Percentiles rank a stretch among this genome's conserved stretches.
Evolutionary conservation across 2,113 vertebrate species (phyloP).

Genomic region (Odontophorus gujanensis): DNA sequence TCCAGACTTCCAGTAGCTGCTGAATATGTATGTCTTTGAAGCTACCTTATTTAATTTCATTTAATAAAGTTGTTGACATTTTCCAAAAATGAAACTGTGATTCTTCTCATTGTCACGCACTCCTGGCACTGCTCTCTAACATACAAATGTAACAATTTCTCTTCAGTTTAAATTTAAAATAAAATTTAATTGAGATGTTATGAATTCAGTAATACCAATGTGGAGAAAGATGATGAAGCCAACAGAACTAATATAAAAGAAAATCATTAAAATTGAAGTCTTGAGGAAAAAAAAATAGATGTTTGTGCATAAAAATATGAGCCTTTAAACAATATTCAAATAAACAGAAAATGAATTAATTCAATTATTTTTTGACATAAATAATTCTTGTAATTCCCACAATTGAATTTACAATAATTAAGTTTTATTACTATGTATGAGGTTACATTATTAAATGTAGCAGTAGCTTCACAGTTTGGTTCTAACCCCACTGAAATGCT

Average conservation of each 20-base stretch:
- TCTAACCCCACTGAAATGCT: conserved; percentile 43
- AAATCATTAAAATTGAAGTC: neutral
- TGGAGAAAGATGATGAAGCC: neutral
- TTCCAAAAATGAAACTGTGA: neutral
- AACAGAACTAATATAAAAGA: conserved; percentile 10
- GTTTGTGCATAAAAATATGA: neutral
- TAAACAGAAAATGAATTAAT: conserved; percentile 63
- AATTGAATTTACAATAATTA: conserved; percentile 66
- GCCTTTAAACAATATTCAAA: conserved; percentile 23
- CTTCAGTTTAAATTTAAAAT: neutral
- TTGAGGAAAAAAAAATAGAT: neutral
- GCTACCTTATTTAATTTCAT: neutral
- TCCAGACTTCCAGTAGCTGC: neutral
- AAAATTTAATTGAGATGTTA: neutral
- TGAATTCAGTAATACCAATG: neutral
- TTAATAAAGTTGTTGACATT: neutral
- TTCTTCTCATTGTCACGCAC: neutral
- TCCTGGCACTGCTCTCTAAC: neutral
- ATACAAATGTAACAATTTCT: neutral
- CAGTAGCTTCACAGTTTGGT: conserved; percentile 43
- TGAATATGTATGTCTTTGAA: neutral
- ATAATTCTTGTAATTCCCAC: conserved; percentile 55
- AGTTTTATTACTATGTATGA: conserved; percentile 68
- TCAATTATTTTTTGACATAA: conserved; percentile 61
- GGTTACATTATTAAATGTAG: conserved; percentile 69